Evolutionary conservation across 2,888 invertebrate species (phyloP).

Genomic region (Plemyria rubiginata): DNA sequence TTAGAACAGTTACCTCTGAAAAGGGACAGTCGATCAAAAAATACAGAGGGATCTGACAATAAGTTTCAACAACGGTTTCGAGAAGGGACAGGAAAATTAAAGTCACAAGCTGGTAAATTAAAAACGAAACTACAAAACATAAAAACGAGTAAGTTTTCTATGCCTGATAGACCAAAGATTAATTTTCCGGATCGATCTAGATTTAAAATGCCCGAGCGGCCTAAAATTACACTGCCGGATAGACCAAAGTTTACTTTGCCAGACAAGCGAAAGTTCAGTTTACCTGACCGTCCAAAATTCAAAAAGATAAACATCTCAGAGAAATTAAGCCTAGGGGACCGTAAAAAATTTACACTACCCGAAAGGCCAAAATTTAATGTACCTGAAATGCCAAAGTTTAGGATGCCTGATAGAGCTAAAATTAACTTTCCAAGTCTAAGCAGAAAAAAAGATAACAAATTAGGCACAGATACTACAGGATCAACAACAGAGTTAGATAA

Average conservation of each 20-base stretch:
- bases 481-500: slow-evolving; percentile 70
- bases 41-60: slow-evolving; percentile 77
- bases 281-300: slow-evolving; percentile 86
- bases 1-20: slow-evolving; percentile 87
- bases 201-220: slow-evolving; percentile 80
- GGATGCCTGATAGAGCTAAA: slow-evolving; percentile 85
- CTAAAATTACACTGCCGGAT: slow-evolving; percentile 83
- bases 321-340: slow-evolving; percentile 81
- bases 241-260: slow-evolving; percentile 84
- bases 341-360: slow-evolving; percentile 86
- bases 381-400: slow-evolving; percentile 84
- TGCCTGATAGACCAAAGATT: slow-evolving; percentile 84
- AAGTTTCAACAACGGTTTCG: slow-evolving; percentile 88
- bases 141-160: slow-evolving; percentile 82
- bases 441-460: slow-evolving; percentile 77
- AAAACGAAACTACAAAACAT: slow-evolving; percentile 87
- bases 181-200: slow-evolving; percentile 84
- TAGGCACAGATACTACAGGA: slow-evolving; percentile 66
- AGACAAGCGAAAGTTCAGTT: slow-evolving; percentile 87
- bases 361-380: slow-evolving; percentile 83
- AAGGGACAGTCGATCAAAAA: slow-evolving; percentile 83
- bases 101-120: slow-evolving; percentile 89
- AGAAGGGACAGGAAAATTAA: slow-evolving; percentile 88
- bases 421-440: slow-evolving; percentile 87
- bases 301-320: slow-evolving; percentile 79